A percentile compares a stretch with the other conserved stretches of the same genome.
Conservation (phyloP, 2,797 vertebrate genomes). For the Chelon auratus region DNA sequence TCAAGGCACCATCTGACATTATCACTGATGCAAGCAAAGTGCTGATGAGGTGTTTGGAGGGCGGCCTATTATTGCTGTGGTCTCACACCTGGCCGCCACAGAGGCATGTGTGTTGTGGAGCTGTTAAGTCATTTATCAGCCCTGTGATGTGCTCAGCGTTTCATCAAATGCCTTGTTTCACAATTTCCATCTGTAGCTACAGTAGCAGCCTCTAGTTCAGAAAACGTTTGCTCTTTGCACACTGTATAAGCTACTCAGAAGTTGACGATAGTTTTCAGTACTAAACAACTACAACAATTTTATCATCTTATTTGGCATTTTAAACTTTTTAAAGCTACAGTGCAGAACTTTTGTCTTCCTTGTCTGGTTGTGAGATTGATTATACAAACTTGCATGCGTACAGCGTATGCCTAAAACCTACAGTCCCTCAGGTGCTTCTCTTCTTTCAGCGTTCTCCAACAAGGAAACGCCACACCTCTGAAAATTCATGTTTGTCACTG, state of each 20-base stretch:
- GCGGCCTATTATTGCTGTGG: neutral
- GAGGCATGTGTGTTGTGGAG: neutral
- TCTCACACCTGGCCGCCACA: neutral
- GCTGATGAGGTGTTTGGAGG: conserved; percentile 6
- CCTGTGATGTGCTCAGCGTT: conserved; percentile 13
- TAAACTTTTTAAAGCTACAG: too few species aligned
- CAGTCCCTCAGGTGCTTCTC: too few species aligned
- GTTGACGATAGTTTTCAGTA: neutral
- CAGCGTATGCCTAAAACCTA: too few species aligned
- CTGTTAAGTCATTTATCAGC: conserved; percentile 19
- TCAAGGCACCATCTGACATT: conserved; percentile 5
- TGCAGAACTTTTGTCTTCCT: too few species aligned
- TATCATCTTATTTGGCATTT: neutral
- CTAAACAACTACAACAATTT: neutral
- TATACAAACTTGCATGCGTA: too few species aligned
- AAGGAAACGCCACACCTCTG: too few species aligned
- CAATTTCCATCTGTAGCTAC: neutral
- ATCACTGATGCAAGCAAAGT: conserved; percentile 18
- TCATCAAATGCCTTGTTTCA: neutral
- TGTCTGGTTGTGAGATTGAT: too few species aligned
- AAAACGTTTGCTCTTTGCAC: neutral
- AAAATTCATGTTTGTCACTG: too few species aligned
- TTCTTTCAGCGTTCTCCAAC: too few species aligned
- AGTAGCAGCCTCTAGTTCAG: neutral
- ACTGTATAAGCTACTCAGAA: neutral